Conservation (phyloP, 2,888 invertebrate species). For the Anoncus sp. region DNA sequence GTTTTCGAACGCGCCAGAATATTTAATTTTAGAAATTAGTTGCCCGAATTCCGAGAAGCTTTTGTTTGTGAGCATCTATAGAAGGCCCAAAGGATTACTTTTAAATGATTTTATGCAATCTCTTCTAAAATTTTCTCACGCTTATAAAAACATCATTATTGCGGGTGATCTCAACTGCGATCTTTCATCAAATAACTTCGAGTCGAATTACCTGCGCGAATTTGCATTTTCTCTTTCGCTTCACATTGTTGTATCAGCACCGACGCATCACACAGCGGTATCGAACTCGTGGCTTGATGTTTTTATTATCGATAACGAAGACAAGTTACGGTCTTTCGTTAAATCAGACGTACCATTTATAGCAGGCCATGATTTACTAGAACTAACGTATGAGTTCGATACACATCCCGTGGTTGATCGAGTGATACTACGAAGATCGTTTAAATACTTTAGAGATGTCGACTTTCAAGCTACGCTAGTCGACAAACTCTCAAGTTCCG, state of each 20-base stretch:
- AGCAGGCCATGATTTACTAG: slow-evolving; percentile 15
- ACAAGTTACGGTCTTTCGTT: neutral
- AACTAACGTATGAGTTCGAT: neutral
- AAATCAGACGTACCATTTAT: slow-evolving; percentile 27
- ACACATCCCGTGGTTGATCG: too few species aligned
- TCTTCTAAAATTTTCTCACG: neutral
- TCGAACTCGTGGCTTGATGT: slow-evolving; percentile 6
- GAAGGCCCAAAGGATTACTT: slow-evolving; percentile 13
- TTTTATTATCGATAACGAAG: slow-evolving; percentile 1
- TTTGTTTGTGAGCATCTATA: slow-evolving; percentile 2
- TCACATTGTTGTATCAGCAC: neutral
- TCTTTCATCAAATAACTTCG: neutral
- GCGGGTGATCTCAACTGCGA: slow-evolving; percentile 19
- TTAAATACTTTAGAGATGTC: neutral
- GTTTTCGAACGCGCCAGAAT: slow-evolving; percentile 8
- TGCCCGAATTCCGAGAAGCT: neutral
- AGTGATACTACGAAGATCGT: too few species aligned
- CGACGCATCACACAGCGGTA: neutral
- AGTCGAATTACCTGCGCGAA: neutral
- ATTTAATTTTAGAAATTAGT: slow-evolving; percentile 13
- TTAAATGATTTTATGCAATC: neutral
- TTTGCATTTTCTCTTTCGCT: neutral
- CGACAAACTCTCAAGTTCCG: too few species aligned
- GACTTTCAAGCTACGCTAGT: too few species aligned
- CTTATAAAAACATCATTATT: slow-evolving; percentile 2